Evolutionary conservation across 2,113 vertebrate genomes (phyloP).

Genomic region (Urocynchramus pylzowi): DNA sequence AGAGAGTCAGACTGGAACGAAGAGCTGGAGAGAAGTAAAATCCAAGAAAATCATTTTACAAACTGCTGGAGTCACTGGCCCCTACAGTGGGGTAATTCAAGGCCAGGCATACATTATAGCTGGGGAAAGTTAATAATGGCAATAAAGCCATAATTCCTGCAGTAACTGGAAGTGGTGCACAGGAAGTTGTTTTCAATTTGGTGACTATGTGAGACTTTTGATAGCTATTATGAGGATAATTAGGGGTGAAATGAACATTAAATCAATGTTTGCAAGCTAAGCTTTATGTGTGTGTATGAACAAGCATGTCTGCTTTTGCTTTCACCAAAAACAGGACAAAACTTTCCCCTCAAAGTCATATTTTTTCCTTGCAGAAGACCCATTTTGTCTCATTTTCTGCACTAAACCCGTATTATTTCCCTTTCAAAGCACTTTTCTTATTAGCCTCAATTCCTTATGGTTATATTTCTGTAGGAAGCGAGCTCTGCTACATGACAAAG

Average conservation of each 20-base stretch:
- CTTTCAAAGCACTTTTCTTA: constrained; percentile 34
- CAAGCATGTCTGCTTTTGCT: background rate
- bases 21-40: background rate
- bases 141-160: constrained; percentile 46
- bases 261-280: constrained; percentile 59
- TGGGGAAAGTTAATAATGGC: constrained; percentile 58
- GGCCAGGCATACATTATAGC: constrained; percentile 18
- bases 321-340: background rate
- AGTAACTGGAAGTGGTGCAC: constrained; percentile 30
- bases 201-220: constrained; percentile 46
- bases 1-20: background rate
- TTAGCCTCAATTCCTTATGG: background rate
- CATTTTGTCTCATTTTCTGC: constrained; percentile 39
- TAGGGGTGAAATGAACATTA: constrained; percentile 70
- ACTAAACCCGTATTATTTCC: background rate
- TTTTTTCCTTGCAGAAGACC: background rate
- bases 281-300: background rate
- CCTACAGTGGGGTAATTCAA: background rate
- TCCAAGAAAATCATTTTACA: background rate
- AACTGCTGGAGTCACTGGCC: constrained; percentile 20
- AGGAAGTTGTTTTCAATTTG: constrained; percentile 63
- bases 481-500: background rate
- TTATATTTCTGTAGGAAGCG: background rate
- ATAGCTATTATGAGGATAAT: constrained; percentile 68
- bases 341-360: background rate